Conservation (phyloP, 2,113 vertebrate genomes). For the Elanoides forficatus region DNA sequence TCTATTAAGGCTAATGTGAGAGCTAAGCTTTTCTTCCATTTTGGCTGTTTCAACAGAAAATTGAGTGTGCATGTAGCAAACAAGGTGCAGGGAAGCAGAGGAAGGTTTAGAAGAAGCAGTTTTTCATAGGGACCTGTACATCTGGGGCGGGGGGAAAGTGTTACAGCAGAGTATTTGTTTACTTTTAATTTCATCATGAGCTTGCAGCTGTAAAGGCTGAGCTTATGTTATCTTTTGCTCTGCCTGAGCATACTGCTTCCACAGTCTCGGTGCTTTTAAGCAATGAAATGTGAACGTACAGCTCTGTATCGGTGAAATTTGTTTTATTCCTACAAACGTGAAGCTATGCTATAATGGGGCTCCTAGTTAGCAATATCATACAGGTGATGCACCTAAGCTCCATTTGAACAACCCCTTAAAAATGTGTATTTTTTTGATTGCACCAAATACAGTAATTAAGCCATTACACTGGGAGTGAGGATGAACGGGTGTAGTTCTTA, state of each 20-base stretch:
- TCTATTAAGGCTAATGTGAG: slow-evolving; percentile 18
- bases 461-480: not conserved
- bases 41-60: slow-evolving; percentile 46
- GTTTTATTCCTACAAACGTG: not conserved
- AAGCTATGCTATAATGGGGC: not conserved
- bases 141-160: not conserved
- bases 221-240: not conserved
- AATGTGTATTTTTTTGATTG: not conserved
- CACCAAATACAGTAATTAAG: not conserved
- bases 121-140: not conserved
- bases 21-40: slow-evolving; percentile 50
- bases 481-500: not conserved
- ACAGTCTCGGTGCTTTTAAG: not conserved
- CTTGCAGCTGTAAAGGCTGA: not conserved
- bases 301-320: not conserved
- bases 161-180: not conserved
- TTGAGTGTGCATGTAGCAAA: not conserved
- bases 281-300: not conserved
- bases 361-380: not conserved
- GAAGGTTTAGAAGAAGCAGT: not conserved
- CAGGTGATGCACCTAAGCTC: not conserved
- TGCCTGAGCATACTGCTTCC: not conserved
- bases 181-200: not conserved
- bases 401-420: not conserved
- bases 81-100: not conserved